Base-by-base conservation (phyloP, 1,140 invertebrate genomes). In the Anagrus nilaparvatae region DNA sequence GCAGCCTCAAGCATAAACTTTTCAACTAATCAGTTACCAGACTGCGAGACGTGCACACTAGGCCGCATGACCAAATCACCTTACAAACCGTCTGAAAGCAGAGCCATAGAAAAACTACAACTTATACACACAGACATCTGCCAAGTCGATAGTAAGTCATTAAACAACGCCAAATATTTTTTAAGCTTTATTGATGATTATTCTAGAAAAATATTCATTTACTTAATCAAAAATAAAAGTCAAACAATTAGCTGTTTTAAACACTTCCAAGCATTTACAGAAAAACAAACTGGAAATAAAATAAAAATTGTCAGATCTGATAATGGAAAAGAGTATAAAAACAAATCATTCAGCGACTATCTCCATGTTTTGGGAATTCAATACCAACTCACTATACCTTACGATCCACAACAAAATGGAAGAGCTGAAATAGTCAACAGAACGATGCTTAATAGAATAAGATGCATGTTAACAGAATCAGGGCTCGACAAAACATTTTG, bases 171-270 rank as follows among this genome's bases (percentile, higher is more conserved):
- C 3, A 57, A 41, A 55, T n/a, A n/a, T n/a, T n/a, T n/a, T n/a
- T n/a, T n/a, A n/a, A n/a, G n/a, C n/a, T n/a, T n/a, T n/a, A n/a
- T 53, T 31, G 58, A 65, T 46, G 58, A 65, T 48, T 59, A 48
- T 42, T 52, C 50, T 13, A 31, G 55, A 47, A 48, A 46, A 40
- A 47, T 54, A 35, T 48, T 52, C 54, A 53, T 61, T 45, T 61
- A 59, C 54, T 53, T 66, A 51, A 40, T 67, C 12, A 64, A 65
- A 46, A 41, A 49, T 34, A 67, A 65, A 49, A 46, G 19, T 38
- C 49, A 63, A 43, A 56, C 59, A 12, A 51, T 58, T 21, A 41
- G 50, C 28, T 50, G 44, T 7, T 58, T 63, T 44, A 31, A 29
- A 2, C 27, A 40, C 4, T 40, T 40, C 19, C 8, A 29, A 13